Conservation (phyloP, 2,113 vertebrate species). For the Macquaria ambigua region DNA sequence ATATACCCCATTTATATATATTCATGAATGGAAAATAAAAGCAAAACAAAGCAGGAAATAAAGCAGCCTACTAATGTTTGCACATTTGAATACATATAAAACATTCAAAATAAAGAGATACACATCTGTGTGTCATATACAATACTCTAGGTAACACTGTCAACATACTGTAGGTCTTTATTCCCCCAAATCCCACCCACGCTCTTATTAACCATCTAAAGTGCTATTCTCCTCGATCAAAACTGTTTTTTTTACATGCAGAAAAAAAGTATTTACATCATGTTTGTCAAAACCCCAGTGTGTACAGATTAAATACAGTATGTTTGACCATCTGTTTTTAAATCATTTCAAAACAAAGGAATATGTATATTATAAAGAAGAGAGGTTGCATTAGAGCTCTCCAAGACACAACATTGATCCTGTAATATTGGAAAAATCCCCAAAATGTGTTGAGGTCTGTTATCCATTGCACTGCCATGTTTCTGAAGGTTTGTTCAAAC, state of each 20-base stretch:
- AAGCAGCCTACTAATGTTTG: constrained; percentile 22
- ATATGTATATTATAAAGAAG: neutral
- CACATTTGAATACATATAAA: constrained; percentile 31
- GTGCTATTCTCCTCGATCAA: constrained; percentile 20
- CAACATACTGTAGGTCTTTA: constrained; percentile 19
- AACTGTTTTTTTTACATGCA: constrained; percentile 42
- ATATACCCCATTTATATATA: constrained; percentile 34
- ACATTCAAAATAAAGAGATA: constrained; percentile 15
- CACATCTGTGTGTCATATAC: constrained; percentile 13
- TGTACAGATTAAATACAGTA: constrained; percentile 36
- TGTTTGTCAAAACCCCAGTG: constrained; percentile 9
- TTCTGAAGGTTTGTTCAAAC: constrained; percentile 12
- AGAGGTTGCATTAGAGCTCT: constrained; percentile 18
- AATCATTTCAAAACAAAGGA: neutral
- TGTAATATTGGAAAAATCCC: constrained; percentile 22
- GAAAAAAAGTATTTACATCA: constrained; percentile 53
- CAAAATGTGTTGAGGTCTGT: neutral
- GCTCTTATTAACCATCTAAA: constrained; percentile 21
- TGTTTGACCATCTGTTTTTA: constrained; percentile 16
- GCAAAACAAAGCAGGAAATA: constrained; percentile 9
- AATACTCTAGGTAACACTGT: constrained; percentile 31
- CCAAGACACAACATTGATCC: constrained; percentile 5
- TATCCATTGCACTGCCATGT: constrained; percentile 13
- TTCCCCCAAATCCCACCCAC: neutral
- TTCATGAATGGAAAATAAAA: constrained; percentile 25